Base-by-base conservation (phyloP, 1,140 invertebrate species). In the Drosophila ironensis region DNA sequence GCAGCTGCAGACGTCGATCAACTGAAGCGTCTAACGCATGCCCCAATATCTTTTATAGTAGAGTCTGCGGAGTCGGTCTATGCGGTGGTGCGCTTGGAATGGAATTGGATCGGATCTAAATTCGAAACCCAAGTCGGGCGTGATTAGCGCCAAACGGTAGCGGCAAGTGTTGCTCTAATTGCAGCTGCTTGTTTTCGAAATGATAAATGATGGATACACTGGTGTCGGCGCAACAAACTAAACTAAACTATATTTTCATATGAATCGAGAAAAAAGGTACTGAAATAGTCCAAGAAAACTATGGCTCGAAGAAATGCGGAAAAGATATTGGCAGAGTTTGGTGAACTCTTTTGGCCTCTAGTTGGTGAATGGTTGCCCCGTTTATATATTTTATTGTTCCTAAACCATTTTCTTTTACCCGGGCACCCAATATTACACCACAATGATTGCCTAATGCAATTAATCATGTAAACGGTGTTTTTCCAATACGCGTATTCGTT, bases 1-100 rank as follows among this genome's bases (percentile, higher is more conserved):
- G 48, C 35, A 40, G 25, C 47, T 46, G 60, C 53, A 37, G 60
- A 47, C 68, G 37, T 28, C 37, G 25, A 52, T 27, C 72, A 76
- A 80, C 77, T 80, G 67, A 80, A 71, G 38, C 37, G 27, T 14
- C 30, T 41, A 50, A 30, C 51, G 54, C 51, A 57, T 22, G 33
- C 38, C 28, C 24, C 37, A 12, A 45, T 50, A 72, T 52, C 77
- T 82, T 80, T 80, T 80, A 80, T 80, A 80, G 52, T 60, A 24
- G 41, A 33, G 66, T 28, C 33, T 44, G 19, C 38, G 64, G 38
- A 54, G 51, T 66, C n/a, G n/a, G n/a, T n/a, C n/a, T n/a, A n/a
- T n/a, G n/a, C n/a, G n/a, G n/a, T n/a, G n/a, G n/a, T 56, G 57
- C 30, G 72, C 20, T 52, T 30, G 53, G 50, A 33, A 22, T 14